These are phyloP conservation scores for Otolemur garnettii DNA, from an alignment of 2,113 vertebrate genomes.

Conservation along the genomic window DNA sequence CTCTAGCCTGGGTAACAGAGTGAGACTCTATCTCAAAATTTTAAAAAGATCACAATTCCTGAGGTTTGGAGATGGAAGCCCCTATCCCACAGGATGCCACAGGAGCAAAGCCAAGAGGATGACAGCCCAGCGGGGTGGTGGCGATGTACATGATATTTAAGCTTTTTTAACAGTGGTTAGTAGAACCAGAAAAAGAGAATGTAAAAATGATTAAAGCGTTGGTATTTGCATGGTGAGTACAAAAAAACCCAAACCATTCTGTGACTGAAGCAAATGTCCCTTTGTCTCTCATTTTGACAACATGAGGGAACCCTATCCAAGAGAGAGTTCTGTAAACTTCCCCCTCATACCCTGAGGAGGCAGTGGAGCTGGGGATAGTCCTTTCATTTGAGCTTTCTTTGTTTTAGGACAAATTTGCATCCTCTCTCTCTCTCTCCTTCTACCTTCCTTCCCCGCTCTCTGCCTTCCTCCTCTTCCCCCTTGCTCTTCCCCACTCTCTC, in stretches of 20 bases:
- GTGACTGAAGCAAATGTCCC: not conserved
- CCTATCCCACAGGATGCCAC: not conserved
- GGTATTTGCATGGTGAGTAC: not conserved
- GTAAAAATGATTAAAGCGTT: fast-evolving
- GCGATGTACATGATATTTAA: fast-evolving
- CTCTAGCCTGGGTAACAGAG: no score
- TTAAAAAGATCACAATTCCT: not conserved
- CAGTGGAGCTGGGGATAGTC: not conserved
- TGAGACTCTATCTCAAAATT: no score
- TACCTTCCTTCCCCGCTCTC: no score
- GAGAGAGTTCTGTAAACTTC: not conserved
- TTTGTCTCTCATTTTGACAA: not conserved
- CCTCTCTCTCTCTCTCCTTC: no score
- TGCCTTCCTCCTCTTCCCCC: no score
- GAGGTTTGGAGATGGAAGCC: not conserved
- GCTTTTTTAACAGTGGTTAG: not conserved
- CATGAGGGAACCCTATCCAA: not conserved
- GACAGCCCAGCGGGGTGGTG: not conserved
- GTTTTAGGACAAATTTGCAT: not conserved
- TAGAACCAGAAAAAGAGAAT: fast-evolving
- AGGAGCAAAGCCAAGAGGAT: no score
- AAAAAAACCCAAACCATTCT: no score
- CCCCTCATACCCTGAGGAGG: not conserved
- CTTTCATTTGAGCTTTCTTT: fast-evolving
- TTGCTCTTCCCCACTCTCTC: no score